Percentiles rank a stretch among this genome's conserved stretches.
These are phyloP conservation scores for Prosopocoilus inquinatus DNA, from an alignment of 2,888 invertebrate species.

Conservation along the genomic window DNA sequence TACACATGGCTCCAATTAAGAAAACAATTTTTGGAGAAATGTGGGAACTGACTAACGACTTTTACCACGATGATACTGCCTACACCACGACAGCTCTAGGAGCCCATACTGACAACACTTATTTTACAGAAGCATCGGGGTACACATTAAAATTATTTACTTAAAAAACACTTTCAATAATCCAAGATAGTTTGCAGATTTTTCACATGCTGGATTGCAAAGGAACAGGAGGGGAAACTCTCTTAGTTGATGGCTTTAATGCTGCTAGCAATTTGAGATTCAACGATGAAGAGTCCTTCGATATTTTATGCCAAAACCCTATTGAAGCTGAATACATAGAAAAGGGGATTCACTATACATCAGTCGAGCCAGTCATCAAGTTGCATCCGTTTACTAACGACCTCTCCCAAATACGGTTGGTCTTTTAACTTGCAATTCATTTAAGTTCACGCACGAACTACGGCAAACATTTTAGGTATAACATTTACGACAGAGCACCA, in stretches of 20 bases:
- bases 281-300: conserved; percentile 57
- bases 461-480: conserved; percentile 55
- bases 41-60: conserved; percentile 63
- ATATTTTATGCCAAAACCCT: conserved; percentile 57
- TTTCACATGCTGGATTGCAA: conserved; percentile 61
- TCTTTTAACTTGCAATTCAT: background rate
- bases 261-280: conserved; percentile 59
- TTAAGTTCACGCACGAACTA: background rate
- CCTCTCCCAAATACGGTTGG: conserved; percentile 61
- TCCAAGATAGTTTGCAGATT: conserved; percentile 52
- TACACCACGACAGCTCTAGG: conserved; percentile 67
- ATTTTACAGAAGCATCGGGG: conserved; percentile 74
- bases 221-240: conserved; percentile 69
- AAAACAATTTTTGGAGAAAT: conserved; percentile 72
- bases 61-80: conserved; percentile 68
- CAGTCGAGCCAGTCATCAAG: conserved; percentile 60
- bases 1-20: conserved; percentile 62
- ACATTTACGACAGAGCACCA: conserved; percentile 71
- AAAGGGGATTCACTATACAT: conserved; percentile 58
- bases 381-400: conserved; percentile 56
- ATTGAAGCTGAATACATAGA: conserved; percentile 67
- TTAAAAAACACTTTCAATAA: background rate
- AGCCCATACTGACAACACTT: conserved; percentile 76
- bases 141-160: conserved; percentile 35
- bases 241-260: conserved; percentile 72